Base-by-base conservation (phyloP, 92 coral and sea anemone genomes). In the Scolanthus callimorphus region DNA sequence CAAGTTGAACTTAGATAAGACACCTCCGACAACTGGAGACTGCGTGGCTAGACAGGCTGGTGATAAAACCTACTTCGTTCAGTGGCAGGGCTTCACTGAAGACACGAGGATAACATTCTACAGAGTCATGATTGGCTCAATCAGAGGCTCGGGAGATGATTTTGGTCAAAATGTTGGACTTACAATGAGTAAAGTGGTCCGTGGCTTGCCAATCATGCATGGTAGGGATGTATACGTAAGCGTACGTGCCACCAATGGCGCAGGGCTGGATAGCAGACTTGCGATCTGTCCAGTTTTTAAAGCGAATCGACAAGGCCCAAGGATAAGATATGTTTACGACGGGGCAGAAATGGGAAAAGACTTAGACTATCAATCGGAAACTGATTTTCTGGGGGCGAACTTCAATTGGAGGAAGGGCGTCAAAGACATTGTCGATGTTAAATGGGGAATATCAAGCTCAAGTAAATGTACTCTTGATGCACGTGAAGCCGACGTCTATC, bases 1-100 rank as follows among this genome's bases (percentile, higher is more conserved):
- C 39, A 25, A 88, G 30, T 27, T 68, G 57, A 87, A 84, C 57
- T 60, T 62, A 2, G 98, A 92, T 50, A 79, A n/a, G 13, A 84
- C 96, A 4, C 90, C 98, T 31, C 98, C 98, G 13, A 70, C 51
- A 0, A 69, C 65, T 29, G 96, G 98, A 17, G 38, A 49, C 26
- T 92, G 98, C 59, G 44, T 51, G 21, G 96, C 98, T 44, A 80
- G 82, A 20, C 98, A 92, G 25, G 85, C 83, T 1, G 92, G 89
- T 1, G 88, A 82, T 43, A 77, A 58, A 41, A 77, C 69, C 31
- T 92, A 92, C 65, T 75, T 84, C 27, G 71, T 92, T n/a, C 95
- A 90, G 46, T 92, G 96, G 98, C 86, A 83, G 24, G 89, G 88
- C 11, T 88, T 88, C 51, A 44, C 63, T 27, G 96, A 88, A 30